phyloP scores from a whole-genome alignment of 2,797 vertebrate species.

The Myotis findleyi region DNA sequence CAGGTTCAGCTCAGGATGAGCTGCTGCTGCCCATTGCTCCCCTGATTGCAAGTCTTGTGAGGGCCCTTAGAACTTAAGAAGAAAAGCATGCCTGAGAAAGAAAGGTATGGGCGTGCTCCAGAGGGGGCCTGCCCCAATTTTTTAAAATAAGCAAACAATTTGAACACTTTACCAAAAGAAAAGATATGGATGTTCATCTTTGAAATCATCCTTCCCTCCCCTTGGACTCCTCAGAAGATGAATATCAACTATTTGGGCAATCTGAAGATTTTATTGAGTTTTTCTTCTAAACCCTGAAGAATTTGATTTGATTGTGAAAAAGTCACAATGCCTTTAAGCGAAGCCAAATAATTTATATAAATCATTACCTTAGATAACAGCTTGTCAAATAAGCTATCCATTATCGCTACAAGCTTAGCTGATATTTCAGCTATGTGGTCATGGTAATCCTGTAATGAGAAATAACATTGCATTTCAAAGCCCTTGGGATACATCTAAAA shows the following conservation, averaged over 20 bases:
- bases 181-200: neutral
- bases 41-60: neutral
- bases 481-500: neutral
- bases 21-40: neutral
- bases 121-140: neutral
- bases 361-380: conserved; percentile 94
- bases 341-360: conserved; percentile 72
- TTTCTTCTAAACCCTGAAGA: neutral
- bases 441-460: conserved; percentile 94
- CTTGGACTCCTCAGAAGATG: neutral
- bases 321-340: conserved; percentile 53
- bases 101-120: neutral
- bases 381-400: conserved; percentile 98
- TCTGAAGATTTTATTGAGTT: neutral
- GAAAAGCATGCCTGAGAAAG: neutral
- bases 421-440: conserved; percentile 98
- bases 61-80: neutral
- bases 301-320: conserved; percentile 31
- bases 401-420: conserved; percentile 98
- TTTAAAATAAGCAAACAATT: neutral
- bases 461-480: conserved; percentile 78
- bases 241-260: neutral
- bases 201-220: neutral
- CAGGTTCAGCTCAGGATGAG: neutral
- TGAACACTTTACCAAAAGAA: neutral